A percentile compares a stretch with the other conserved stretches of the same genome.
These are phyloP conservation scores for Theocolax elegans DNA, from an alignment of 1,140 invertebrate species.

Conservation along the genomic window DNA sequence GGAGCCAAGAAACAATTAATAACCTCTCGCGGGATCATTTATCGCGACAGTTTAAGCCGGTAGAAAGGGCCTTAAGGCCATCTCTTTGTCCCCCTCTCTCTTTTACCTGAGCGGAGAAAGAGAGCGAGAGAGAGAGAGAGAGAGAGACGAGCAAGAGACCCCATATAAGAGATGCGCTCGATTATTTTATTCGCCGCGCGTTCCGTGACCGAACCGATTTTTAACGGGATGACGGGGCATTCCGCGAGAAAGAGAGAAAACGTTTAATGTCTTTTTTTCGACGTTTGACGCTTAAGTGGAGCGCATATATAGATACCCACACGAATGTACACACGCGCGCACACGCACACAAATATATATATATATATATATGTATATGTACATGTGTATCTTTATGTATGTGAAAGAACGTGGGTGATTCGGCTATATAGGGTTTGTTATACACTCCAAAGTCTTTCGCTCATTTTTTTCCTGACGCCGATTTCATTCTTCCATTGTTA, in stretches of 20 bases:
- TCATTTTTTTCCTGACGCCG: too few species aligned
- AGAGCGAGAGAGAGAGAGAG: not conserved
- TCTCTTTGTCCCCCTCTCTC: too few species aligned
- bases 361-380: not conserved
- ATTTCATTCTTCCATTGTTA: slow-evolving; percentile 2
- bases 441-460: too few species aligned
- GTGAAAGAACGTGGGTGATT: too few species aligned
- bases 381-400: too few species aligned
- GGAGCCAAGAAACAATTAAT: slow-evolving; percentile 64
- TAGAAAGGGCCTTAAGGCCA: too few species aligned
- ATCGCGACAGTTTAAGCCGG: slow-evolving; percentile 66
- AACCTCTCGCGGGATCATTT: slow-evolving; percentile 66
- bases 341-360: not conserved
- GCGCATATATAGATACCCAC: not conserved
- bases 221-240: slow-evolving; percentile 56
- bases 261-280: slow-evolving; percentile 17
- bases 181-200: slow-evolving; percentile 42
- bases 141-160: too few species aligned
- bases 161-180: not conserved
- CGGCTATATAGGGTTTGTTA: too few species aligned
- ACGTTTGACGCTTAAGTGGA: not conserved
- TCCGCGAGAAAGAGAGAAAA: not conserved
- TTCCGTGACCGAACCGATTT: slow-evolving; percentile 67
- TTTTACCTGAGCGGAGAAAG: slow-evolving; percentile 31
- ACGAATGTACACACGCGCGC: too few species aligned